These are phyloP conservation scores for Notoglanidium macrostoma DNA, from an alignment of 2,797 vertebrate species.

Conservation along the genomic window DNA sequence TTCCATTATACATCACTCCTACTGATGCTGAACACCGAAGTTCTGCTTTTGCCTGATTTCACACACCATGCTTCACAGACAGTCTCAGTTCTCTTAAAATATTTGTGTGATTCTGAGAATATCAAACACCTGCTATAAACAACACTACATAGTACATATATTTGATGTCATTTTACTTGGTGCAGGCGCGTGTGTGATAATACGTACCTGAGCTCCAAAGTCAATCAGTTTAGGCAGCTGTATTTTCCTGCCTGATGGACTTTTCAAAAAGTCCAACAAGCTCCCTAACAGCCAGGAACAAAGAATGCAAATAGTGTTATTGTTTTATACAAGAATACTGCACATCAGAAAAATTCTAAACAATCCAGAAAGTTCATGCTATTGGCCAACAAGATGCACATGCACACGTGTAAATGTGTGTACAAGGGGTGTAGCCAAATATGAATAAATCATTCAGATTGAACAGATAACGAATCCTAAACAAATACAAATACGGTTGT, in stretches of 20 bases:
- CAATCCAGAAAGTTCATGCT: neutral
- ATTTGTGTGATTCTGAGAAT: slow-evolving; percentile 44
- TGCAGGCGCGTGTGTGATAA: neutral
- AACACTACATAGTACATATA: neutral
- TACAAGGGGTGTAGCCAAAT: neutral
- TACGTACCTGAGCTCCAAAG: slow-evolving; percentile 91
- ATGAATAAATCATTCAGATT: neutral
- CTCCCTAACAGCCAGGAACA: slow-evolving; percentile 76
- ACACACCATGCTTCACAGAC: slow-evolving; percentile 46
- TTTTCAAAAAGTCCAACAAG: slow-evolving; percentile 93
- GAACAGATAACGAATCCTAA: neutral
- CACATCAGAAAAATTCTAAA: neutral
- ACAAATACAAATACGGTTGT: neutral
- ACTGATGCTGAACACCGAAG: slow-evolving; percentile 24
- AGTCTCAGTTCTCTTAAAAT: slow-evolving; percentile 45
- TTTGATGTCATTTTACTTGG: neutral
- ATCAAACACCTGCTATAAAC: slow-evolving; percentile 18
- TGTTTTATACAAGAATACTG: neutral
- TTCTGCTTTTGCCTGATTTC: slow-evolving; percentile 24
- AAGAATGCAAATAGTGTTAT: neutral
- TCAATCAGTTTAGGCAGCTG: slow-evolving; percentile 89
- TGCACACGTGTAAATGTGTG: neutral
- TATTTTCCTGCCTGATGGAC: slow-evolving; percentile 76
- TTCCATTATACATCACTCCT: neutral
- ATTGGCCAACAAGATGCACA: neutral